These are phyloP conservation scores for Oscheius sp. DNA, from an alignment of 2,888 invertebrate genomes.

Conservation along the genomic window DNA sequence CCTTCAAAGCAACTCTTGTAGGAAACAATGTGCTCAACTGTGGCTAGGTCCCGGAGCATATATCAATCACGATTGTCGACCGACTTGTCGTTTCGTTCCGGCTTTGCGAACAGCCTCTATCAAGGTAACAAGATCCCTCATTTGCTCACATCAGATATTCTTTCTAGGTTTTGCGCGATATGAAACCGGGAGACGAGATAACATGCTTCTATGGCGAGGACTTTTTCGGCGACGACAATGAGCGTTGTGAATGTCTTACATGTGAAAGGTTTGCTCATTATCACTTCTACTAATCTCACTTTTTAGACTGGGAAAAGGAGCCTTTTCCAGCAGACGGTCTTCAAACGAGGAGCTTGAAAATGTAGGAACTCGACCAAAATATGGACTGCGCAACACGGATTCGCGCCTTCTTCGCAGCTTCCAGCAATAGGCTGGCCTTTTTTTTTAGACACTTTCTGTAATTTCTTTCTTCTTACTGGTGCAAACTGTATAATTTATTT, in stretches of 20 bases:
- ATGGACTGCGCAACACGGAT: conserved; percentile 27
- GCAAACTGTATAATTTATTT: too few species aligned
- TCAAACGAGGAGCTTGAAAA: not conserved
- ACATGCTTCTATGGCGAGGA: conserved; percentile 98
- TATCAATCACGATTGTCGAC: conserved; percentile 97
- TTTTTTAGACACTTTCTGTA: not conserved
- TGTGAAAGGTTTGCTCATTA: conserved; percentile 80
- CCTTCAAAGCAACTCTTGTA: conserved; percentile 14
- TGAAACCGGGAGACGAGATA: conserved; percentile 94
- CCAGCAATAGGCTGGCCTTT: not conserved
- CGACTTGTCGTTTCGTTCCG: conserved; percentile 97
- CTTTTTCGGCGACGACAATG: conserved; percentile 97
- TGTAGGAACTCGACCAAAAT: not conserved
- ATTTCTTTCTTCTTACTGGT: too few species aligned
- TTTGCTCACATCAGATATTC: not conserved
- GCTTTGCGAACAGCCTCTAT: conserved; percentile 96
- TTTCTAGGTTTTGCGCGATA: conserved; percentile 88
- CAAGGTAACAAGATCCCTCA: conserved; percentile 35
- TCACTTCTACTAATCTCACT: not conserved
- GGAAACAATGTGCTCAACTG: conserved; percentile 95
- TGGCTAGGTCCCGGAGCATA: conserved; percentile 99
- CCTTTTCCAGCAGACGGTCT: not conserved
- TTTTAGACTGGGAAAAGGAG: conserved; percentile 14
- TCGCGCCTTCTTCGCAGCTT: conserved; percentile 9
- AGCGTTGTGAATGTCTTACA: conserved; percentile 96